A percentile compares a stretch with the other conserved stretches of the same genome.
Conservation (phyloP, 2,888 invertebrate species). For the Cheilosia soror region DNA sequence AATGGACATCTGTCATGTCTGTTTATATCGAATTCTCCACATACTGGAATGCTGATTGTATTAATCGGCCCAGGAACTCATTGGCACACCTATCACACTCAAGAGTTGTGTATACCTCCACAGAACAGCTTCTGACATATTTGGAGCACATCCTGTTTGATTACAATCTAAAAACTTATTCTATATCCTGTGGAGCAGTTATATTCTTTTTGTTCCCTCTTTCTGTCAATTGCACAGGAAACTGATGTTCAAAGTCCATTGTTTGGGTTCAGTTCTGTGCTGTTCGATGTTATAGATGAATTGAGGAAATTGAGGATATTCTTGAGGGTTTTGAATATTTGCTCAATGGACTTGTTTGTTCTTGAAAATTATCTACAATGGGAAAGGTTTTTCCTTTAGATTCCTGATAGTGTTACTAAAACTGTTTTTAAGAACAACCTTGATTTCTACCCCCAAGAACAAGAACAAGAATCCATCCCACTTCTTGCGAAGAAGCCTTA, state of each 20-base stretch:
- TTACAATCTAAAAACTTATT: constrained; percentile 25
- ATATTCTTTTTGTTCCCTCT: not conserved
- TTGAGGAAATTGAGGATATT: not conserved
- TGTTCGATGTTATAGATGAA: not conserved
- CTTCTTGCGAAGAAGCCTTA: too few relatives aligned
- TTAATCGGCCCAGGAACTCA: constrained; percentile 19
- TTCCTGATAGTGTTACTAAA: too few relatives aligned
- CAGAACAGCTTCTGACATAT: constrained; percentile 8
- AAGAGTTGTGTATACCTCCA: not conserved
- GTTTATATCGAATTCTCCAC: constrained; percentile 21
- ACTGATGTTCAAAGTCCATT: constrained; percentile 7
- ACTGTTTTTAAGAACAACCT: not conserved
- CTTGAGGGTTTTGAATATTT: constrained; percentile 18
- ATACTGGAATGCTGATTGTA: constrained; percentile 33
- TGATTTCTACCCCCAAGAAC: too few relatives aligned
- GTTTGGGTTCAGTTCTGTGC: not conserved
- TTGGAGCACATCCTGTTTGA: constrained; percentile 28
- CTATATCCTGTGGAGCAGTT: not conserved
- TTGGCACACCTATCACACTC: constrained; percentile 6
- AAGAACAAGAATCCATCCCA: too few relatives aligned
- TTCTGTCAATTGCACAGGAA: constrained; percentile 4
- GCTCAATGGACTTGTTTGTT: constrained; percentile 11
- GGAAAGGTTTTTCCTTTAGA: not conserved
- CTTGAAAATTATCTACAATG: not conserved
- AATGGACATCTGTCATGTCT: constrained; percentile 63